These are phyloP conservation scores for Mormyrops attenuatus DNA, from an alignment of 2,797 vertebrate species.

Conservation along the genomic window DNA sequence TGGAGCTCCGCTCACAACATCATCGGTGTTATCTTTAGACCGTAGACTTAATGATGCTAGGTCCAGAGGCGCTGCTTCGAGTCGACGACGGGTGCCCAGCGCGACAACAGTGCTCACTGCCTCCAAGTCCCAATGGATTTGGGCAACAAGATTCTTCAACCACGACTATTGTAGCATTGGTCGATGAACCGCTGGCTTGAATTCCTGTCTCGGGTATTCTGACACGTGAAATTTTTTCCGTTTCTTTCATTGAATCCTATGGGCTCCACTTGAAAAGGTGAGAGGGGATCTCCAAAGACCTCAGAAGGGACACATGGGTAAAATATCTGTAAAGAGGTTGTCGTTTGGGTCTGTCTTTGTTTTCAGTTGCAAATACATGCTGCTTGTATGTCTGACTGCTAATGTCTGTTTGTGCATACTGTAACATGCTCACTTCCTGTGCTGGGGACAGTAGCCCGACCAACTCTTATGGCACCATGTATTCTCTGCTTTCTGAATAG, in stretches of 20 bases:
- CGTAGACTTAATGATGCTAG: slow-evolving; percentile 2
- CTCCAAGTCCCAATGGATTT: neutral
- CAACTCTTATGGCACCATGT: neutral
- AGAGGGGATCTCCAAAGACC: neutral
- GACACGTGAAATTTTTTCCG: neutral
- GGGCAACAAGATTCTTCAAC: neutral
- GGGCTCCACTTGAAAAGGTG: neutral
- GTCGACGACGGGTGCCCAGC: neutral
- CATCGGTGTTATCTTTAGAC: slow-evolving; percentile 22
- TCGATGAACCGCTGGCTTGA: neutral
- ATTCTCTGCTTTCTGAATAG: neutral
- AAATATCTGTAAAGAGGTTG: neutral
- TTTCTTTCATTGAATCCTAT: neutral
- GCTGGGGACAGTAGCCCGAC: neutral
- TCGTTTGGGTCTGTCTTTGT: neutral
- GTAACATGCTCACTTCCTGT: neutral
- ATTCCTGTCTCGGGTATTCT: neutral
- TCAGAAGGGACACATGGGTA: neutral
- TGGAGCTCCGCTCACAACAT: neutral
- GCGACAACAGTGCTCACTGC: neutral
- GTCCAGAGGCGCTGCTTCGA: neutral
- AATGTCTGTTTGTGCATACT: neutral
- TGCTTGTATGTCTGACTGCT: neutral
- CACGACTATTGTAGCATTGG: neutral
- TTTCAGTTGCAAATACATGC: neutral